These are phyloP conservation scores for Galeruca laticollis DNA, from an alignment of 2,888 invertebrate species.

Conservation along the genomic window DNA sequence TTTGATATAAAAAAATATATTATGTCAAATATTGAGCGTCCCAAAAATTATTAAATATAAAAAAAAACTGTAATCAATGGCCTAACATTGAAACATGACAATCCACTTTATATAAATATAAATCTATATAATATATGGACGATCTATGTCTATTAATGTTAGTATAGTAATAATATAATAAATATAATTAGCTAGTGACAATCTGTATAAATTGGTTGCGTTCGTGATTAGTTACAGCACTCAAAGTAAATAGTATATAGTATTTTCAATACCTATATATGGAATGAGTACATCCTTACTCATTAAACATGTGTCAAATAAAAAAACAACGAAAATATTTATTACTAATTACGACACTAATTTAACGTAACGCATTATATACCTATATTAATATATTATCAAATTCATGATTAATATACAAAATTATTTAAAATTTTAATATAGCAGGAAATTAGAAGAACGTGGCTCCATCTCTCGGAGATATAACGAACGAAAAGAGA, in stretches of 20 bases:
- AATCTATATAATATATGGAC: conserved; percentile 48
- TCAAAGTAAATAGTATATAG: background rate
- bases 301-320: too few relatives aligned
- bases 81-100: conserved; percentile 67
- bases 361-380: too few relatives aligned
- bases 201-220: conserved; percentile 59
- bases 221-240: background rate
- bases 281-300: too few relatives aligned
- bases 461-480: too few relatives aligned
- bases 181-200: conserved; percentile 62
- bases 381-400: too few relatives aligned
- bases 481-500: too few relatives aligned
- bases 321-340: too few relatives aligned
- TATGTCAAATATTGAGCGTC: conserved; percentile 47
- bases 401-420: too few relatives aligned
- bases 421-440: too few relatives aligned
- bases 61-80: conserved; percentile 59
- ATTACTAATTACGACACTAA: too few relatives aligned
- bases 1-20: conserved; percentile 25
- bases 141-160: conserved; percentile 54
- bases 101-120: conserved; percentile 58
- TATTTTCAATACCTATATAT: too few relatives aligned
- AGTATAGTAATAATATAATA: conserved; percentile 58
- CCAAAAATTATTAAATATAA: conserved; percentile 56
- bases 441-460: too few relatives aligned